These are phyloP conservation scores for Augochlorella aurata DNA, from an alignment of 2,888 invertebrate genomes.

Conservation along the genomic window DNA sequence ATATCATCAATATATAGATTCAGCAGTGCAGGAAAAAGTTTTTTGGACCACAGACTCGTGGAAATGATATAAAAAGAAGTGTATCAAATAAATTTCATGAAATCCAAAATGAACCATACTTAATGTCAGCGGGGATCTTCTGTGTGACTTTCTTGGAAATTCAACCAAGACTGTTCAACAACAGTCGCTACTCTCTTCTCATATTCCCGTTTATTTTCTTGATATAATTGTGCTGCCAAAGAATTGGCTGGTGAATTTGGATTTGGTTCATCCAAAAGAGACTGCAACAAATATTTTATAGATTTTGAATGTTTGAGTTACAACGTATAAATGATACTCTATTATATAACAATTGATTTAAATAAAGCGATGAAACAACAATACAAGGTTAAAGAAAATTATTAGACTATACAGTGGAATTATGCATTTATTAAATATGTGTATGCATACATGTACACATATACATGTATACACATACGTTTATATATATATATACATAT, in stretches of 20 bases:
- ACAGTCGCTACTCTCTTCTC: slow-evolving; percentile 86
- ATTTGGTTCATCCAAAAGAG: slow-evolving; percentile 87
- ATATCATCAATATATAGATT: slow-evolving; percentile 37
- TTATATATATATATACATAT: slow-evolving; percentile 51
- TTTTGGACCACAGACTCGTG: slow-evolving; percentile 32
- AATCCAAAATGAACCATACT: slow-evolving; percentile 49
- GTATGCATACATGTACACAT: slow-evolving; percentile 43
- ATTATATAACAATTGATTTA: slow-evolving; percentile 34
- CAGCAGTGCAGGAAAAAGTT: slow-evolving; percentile 16
- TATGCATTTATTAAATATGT: slow-evolving; percentile 73
- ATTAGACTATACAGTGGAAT: slow-evolving; percentile 73
- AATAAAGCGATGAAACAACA: slow-evolving; percentile 45
- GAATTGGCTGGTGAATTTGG: slow-evolving; percentile 88
- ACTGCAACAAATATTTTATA: slow-evolving; percentile 82
- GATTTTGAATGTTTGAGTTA: slow-evolving; percentile 31
- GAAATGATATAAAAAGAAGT: slow-evolving; percentile 19
- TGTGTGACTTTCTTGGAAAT: slow-evolving; percentile 80
- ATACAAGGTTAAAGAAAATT: slow-evolving; percentile 65
- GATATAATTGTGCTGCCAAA: slow-evolving; percentile 86
- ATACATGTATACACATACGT: slow-evolving; percentile 65
- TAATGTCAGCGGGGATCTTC: slow-evolving; percentile 81
- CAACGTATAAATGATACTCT: background rate
- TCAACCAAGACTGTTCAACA: slow-evolving; percentile 86
- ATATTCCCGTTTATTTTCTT: slow-evolving; percentile 87
- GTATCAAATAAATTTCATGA: slow-evolving; percentile 19